These are phyloP conservation scores for Entelurus aequoreus DNA, from an alignment of 2,113 vertebrate species.

Conservation along the genomic window DNA sequence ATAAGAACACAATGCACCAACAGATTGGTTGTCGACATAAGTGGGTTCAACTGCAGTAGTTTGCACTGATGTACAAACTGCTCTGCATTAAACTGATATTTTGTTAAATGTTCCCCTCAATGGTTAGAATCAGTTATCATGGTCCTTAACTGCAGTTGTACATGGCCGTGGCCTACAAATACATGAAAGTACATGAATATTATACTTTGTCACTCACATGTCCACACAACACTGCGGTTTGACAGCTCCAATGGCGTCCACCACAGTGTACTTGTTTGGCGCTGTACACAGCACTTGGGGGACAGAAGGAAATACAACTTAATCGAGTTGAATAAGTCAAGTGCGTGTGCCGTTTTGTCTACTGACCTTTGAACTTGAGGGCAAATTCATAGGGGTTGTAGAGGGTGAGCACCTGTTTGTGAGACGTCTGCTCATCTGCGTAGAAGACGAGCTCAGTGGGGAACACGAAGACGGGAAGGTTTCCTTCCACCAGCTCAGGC, in stretches of 20 bases:
- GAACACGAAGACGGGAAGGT: slow-evolving; percentile 98
- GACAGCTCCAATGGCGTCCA: slow-evolving; percentile 92
- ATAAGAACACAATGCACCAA: too few species aligned
- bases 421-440: slow-evolving; percentile 93
- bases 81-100: too few species aligned
- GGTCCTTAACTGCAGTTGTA: too few species aligned
- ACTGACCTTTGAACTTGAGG: slow-evolving; percentile 99
- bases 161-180: too few species aligned
- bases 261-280: slow-evolving; percentile 94
- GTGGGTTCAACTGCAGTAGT: too few species aligned
- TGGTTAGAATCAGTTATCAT: too few species aligned
- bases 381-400: slow-evolving; percentile 99
- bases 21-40: too few species aligned
- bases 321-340: neutral
- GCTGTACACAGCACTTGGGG: slow-evolving; percentile 94
- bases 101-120: too few species aligned
- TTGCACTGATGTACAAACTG: too few species aligned
- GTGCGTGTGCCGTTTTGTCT: neutral
- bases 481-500: slow-evolving; percentile 98
- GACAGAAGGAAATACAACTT: slow-evolving; percentile 12
- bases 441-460: slow-evolving; percentile 97
- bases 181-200: too few species aligned
- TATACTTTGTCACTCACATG: slow-evolving; percentile 81
- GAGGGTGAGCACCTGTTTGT: slow-evolving; percentile 98
- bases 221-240: slow-evolving; percentile 98